Conservation (phyloP, 2,797 vertebrate genomes). For the Trichosurus vulpecula region DNA sequence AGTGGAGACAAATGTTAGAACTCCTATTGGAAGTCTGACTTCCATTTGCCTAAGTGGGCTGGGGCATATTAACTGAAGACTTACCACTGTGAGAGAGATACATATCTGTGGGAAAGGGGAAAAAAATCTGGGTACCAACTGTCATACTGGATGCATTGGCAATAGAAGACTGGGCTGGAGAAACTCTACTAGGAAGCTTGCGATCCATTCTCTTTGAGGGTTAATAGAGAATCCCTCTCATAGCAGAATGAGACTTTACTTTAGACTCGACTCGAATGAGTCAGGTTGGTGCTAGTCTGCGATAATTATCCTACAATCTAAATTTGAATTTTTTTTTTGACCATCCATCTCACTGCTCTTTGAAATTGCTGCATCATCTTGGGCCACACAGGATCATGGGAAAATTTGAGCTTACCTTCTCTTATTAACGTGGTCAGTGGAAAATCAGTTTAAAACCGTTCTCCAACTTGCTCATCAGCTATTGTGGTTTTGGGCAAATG, state of each 20-base stretch:
- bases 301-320: conserved; percentile 28
- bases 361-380: conserved; percentile 68
- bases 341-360: conserved; percentile 56
- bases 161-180: conserved; percentile 53
- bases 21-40: conserved; percentile 51
- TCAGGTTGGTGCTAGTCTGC: conserved; percentile 28
- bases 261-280: too few relatives aligned
- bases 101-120: conserved; percentile 5
- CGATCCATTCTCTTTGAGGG: conserved; percentile 3
- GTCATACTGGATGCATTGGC: conserved; percentile 14
- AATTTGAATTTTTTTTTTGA: conserved; percentile 64
- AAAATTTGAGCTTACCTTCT: conserved; percentile 69
- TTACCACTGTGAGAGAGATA: background rate
- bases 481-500: background rate
- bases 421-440: conserved; percentile 69
- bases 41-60: background rate
- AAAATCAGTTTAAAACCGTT: conserved; percentile 4
- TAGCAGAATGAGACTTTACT: conserved; percentile 39
- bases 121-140: conserved; percentile 61
- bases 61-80: background rate
- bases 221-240: conserved; percentile 10
- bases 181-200: background rate
- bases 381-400: conserved; percentile 76
- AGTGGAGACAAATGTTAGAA: conserved; percentile 68
- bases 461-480: conserved; percentile 47